Base-by-base conservation (phyloP, 2,888 invertebrate genomes). In the Synergus japonicus region DNA sequence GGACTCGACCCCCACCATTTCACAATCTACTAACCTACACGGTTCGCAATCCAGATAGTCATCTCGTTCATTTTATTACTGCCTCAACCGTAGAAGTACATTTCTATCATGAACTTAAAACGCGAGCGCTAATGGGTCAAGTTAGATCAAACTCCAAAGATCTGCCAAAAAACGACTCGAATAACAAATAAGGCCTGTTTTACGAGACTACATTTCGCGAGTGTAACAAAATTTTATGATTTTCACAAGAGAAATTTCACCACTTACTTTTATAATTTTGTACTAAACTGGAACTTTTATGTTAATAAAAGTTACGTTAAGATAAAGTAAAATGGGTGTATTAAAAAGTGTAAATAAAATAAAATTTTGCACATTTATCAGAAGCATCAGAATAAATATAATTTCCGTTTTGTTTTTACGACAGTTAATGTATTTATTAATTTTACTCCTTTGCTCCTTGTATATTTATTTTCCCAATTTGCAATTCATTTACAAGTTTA, bases 41-140 rank as follows among this genome's bases (percentile, higher is more conserved):
- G 37, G 10, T 22, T 29, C 66, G n/a, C 77, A 58, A 81, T 54
- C 58, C 66, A 76, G 76, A 82, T 79, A 81, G 81, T 78, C 79
- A 76, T 79, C 78, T 54, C 77, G 69, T 78, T 65, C 69, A 63
- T 63, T 81, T 29, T 29, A 80, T 29, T 29, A 80, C 54, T 63
- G 66, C 76, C 29, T 15, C 29, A 18, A 49, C 44, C 29, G 78
- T 44, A 77, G 44, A 54, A n/a, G 18, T 58, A 18, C 9, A 8
- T 69, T 58, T 69, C 63, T 63, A 65, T 29, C 64, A 44, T 63
- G 79, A 46, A 76, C 76, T 82, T 79, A 80, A 80, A 69, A 43
- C 81, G 41, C 81, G 41, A 12, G 58, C 79, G 46, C 49, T 67
- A 73, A 77, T 79, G 63, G 79, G 76, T 60, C 76, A 79, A 76